Base-by-base conservation (phyloP, 2,113 vertebrate genomes). In the Mirza zaza region DNA sequence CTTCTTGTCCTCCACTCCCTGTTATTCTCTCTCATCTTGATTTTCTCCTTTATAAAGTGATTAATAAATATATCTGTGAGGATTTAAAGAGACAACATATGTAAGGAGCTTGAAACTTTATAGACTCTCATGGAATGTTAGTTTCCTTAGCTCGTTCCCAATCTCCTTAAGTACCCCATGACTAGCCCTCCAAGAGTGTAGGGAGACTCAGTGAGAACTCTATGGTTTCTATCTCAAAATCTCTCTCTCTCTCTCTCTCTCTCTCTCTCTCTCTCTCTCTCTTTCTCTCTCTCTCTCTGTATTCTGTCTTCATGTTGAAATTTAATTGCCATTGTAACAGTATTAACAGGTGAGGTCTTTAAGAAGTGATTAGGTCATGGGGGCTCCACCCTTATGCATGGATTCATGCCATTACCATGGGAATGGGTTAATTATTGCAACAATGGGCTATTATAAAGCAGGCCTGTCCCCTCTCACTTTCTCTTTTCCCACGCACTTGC, bases 11-110 rank as follows among this genome's bases (percentile, higher is more conserved):
- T 80, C 4, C 36, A 67, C 36, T 73, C n/a, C n/a, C 3, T 90
- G 5, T 50, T 75, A 6, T 65, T 79, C 27, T 67, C 12, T 17
- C 32, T 14, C 36, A 70, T 59, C 32, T 27, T 88, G 21, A 36
- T 82, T 89, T 89, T 6, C 23, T 65, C 5, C 15, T 90, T 3
- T 52, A 36, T 73, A 71, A 88, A 96, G 57, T 50, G 11, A 8
- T 97, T 82, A 77, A 86, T 70, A 93, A 91, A 91, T 39, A 87
- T 8, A 27, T 10, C n/a, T 61, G 14, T 79, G 42, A 68, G 2
- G 6, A 73, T 73, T 96, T 95, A 48, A 73, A 89, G 29, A 82
- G 17, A 88, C 91, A 82, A 65, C 21, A 52, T 91, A 42, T 75
- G 5, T 76, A 89, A 86, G 29, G 42, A 77, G 8, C 5, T 89